phyloP scores from a whole-genome alignment of 2,113 vertebrate species.

The Anolis sagrei region DNA sequence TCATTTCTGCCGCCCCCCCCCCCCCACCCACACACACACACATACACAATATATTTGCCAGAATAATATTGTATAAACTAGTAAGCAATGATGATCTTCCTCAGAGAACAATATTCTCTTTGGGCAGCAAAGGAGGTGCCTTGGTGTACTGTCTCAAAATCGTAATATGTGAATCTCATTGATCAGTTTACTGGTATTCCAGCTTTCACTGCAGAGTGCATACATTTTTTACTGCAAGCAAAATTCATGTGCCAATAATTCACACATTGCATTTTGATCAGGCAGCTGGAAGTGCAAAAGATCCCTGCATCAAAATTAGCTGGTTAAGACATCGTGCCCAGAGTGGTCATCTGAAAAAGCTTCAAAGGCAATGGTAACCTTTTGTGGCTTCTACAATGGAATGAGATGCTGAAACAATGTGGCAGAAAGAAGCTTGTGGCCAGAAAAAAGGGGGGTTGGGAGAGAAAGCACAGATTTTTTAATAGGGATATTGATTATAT shows the following conservation, averaged over 20 bases:
- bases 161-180: neutral
- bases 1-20: conserved; percentile 14
- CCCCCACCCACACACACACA: too few relatives aligned
- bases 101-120: conserved; percentile 27
- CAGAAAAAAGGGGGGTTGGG: neutral
- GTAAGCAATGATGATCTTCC: neutral
- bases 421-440: neutral
- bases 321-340: neutral
- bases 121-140: conserved; percentile 7
- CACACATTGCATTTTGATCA: neutral
- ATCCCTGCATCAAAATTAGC: neutral
- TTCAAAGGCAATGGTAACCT: neutral
- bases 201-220: neutral
- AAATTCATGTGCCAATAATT: conserved; percentile 7
- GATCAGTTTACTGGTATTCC: neutral
- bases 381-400: neutral
- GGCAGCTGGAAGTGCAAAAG: neutral
- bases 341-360: neutral
- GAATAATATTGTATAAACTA: conserved; percentile 13
- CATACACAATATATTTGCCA: neutral
- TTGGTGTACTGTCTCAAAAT: neutral
- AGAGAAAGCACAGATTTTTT: neutral
- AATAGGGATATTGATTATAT: neutral
- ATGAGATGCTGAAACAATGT: neutral
- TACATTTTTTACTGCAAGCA: neutral